phyloP scores from a whole-genome alignment of 2,797 vertebrate genomes.

The Alectoris magna region DNA sequence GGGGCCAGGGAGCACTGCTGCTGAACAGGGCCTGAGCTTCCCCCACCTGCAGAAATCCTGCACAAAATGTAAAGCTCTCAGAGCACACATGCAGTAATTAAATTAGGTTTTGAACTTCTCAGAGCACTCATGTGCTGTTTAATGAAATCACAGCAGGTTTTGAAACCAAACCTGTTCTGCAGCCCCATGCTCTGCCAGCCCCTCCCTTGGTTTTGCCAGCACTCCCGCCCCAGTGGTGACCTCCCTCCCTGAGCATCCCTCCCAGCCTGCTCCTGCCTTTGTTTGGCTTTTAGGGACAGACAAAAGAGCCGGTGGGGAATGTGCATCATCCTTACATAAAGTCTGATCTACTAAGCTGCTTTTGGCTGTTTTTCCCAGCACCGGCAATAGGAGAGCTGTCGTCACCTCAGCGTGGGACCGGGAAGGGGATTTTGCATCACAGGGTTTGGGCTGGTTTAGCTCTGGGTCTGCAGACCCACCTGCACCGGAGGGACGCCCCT shows the following conservation, averaged over 20 bases:
- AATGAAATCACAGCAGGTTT: neutral
- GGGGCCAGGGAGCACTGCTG: neutral
- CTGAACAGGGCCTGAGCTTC: neutral
- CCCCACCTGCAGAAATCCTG: neutral
- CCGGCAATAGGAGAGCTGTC: neutral
- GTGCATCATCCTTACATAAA: conserved; percentile 10
- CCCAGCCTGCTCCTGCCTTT: accelerated
- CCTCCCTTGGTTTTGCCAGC: neutral
- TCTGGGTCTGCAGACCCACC: neutral
- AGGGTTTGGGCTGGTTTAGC: neutral
- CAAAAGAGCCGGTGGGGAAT: neutral
- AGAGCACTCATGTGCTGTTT: neutral
- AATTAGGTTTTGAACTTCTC: neutral
- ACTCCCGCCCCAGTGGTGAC: neutral
- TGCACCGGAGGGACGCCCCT: accelerated
- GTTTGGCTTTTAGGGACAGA: neutral
- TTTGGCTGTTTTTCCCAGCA: neutral
- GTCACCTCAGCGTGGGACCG: accelerated
- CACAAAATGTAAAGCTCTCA: neutral
- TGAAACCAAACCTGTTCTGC: conserved; percentile 53
- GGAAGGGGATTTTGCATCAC: neutral
- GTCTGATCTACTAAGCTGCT: neutral
- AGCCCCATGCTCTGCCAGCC: neutral
- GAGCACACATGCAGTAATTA: neutral
- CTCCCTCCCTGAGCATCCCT: neutral